Conservation (phyloP, 2,888 invertebrate genomes). For the Liopterus haemorrhoidalis region DNA sequence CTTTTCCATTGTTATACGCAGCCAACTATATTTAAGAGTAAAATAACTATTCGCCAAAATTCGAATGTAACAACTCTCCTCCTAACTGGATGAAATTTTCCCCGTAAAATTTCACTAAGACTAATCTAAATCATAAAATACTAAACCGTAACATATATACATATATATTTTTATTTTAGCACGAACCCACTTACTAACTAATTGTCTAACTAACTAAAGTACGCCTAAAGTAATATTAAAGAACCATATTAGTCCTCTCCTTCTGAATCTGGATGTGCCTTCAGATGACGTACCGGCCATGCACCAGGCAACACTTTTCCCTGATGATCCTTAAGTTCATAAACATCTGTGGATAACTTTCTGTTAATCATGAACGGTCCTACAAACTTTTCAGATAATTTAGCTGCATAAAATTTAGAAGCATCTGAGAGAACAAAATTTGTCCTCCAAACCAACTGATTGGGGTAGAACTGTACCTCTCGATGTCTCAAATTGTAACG, state of each 20-base stretch:
- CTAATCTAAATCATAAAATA: too few relatives aligned
- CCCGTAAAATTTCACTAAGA: too few relatives aligned
- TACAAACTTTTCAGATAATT: constrained; percentile 13
- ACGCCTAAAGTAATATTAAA: too few relatives aligned
- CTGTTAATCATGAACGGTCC: constrained; percentile 11
- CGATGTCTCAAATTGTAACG: constrained; percentile 14
- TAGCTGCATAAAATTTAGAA: constrained; percentile 6
- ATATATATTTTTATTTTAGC: too few relatives aligned
- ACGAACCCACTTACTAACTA: too few relatives aligned
- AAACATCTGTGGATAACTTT: neutral
- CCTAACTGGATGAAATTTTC: too few relatives aligned
- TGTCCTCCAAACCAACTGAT: constrained; percentile 10
- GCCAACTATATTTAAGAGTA: too few relatives aligned
- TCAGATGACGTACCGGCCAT: constrained; percentile 1
- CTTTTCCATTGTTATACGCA: too few relatives aligned
- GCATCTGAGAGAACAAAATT: constrained; percentile 15
- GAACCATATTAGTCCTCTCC: constrained; percentile 5
- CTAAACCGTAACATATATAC: too few relatives aligned
- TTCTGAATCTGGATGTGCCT: constrained; percentile 6
- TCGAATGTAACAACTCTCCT: too few relatives aligned
- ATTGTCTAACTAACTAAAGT: too few relatives aligned
- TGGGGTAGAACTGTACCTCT: neutral
- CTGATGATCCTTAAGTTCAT: neutral
- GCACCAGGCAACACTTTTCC: constrained; percentile 1
- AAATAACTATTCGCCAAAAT: too few relatives aligned